Percentiles rank a stretch among this genome's conserved stretches.
These are phyloP conservation scores for Callorhinus ursinus DNA, from an alignment of 2,113 vertebrate genomes.

Conservation along the genomic window DNA sequence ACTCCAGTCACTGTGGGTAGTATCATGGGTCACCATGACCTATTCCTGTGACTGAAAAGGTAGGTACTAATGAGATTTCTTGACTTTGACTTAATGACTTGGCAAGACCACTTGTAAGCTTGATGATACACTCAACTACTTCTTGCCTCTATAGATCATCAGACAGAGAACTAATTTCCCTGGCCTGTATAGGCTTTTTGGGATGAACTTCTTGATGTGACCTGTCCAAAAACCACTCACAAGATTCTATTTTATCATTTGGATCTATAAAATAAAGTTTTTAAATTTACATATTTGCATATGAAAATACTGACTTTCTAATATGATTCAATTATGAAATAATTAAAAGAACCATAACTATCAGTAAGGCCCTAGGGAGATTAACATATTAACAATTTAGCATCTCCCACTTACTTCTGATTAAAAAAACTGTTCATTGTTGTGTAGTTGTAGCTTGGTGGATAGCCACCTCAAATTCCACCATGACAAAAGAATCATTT, in stretches of 20 bases:
- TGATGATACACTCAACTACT: not conserved
- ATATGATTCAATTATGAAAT: not conserved
- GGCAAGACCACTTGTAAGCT: not conserved
- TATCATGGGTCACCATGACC: not conserved
- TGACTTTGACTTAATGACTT: not conserved
- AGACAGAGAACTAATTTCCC: not conserved
- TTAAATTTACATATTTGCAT: not conserved
- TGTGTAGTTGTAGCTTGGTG: not conserved
- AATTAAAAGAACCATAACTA: constrained; percentile 18
- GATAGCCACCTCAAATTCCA: not conserved
- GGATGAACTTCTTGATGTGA: not conserved
- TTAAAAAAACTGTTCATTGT: constrained; percentile 1
- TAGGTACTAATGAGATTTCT: not conserved
- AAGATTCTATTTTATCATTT: not conserved
- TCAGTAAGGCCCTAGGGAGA: not conserved
- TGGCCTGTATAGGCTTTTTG: not conserved
- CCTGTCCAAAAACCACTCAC: not conserved
- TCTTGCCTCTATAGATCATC: not conserved
- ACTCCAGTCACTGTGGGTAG: not conserved
- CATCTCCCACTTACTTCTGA: not conserved
- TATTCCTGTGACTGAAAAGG: not conserved
- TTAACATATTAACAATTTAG: not conserved
- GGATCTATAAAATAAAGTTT: not conserved
- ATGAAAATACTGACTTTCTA: not conserved
- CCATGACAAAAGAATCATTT: not conserved